These are phyloP conservation scores for Spodoptera frugiperda DNA, from an alignment of 1,140 invertebrate genomes.

Conservation along the genomic window DNA sequence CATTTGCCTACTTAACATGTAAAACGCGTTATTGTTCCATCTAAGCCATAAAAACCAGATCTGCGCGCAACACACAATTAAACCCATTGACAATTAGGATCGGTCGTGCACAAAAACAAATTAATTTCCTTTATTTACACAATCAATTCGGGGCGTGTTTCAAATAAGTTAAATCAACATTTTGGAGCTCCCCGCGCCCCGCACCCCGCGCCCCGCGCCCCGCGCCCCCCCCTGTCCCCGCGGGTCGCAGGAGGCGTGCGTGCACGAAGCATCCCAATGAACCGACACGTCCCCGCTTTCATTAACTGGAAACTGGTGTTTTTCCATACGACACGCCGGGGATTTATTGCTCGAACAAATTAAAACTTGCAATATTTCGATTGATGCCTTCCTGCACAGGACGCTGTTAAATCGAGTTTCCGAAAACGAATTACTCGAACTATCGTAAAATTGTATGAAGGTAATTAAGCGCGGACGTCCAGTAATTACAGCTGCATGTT, in stretches of 20 bases:
- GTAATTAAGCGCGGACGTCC: conserved; percentile 20
- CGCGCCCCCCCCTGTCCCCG: not conserved
- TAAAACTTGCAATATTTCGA: conserved; percentile 46
- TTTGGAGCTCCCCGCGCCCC: conserved; percentile 20
- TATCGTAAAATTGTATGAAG: conserved; percentile 24
- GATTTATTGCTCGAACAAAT: conserved; percentile 47
- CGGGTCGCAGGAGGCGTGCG: conserved; percentile 5
- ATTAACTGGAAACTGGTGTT: conserved; percentile 43
- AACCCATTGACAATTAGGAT: conserved; percentile 36
- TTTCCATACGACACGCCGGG: conserved; percentile 46
- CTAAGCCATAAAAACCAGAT: conserved; percentile 2
- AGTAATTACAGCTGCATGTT: conserved; percentile 8
- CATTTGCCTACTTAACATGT: not conserved
- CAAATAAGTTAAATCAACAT: conserved; percentile 48
- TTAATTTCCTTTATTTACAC: conserved; percentile 50
- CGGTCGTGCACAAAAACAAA: conserved; percentile 40
- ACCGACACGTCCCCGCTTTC: conserved; percentile 42
- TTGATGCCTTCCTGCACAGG: conserved; percentile 36
- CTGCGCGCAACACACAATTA: conserved; percentile 20
- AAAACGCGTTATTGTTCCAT: not conserved
- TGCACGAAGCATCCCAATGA: conserved; percentile 37
- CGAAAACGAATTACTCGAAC: conserved; percentile 22
- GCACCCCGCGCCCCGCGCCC: too few species aligned
- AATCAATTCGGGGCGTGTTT: conserved; percentile 47
- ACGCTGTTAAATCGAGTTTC: conserved; percentile 31